phyloP scores from a whole-genome alignment of 2,888 invertebrate genomes.

The Dryocosmus kuriphilus region DNA sequence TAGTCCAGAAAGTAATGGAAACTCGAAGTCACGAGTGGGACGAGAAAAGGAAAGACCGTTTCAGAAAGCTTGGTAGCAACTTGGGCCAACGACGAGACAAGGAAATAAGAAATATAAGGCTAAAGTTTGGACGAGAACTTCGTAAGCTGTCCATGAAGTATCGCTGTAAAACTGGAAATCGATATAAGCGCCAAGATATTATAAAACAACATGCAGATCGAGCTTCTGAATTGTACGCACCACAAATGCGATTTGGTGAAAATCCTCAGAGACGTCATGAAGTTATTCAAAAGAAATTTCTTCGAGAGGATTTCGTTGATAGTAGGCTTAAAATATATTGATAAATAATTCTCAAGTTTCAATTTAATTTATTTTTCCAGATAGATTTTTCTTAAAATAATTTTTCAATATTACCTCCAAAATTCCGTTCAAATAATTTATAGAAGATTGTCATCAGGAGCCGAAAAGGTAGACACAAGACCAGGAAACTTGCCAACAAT shows the following conservation, averaged over 20 bases:
- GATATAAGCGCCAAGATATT: conserved; percentile 30
- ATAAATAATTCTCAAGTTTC: not conserved
- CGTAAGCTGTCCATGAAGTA: conserved; percentile 78
- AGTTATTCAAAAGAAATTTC: conserved; percentile 56
- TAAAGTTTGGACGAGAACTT: conserved; percentile 75
- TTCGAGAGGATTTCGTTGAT: conserved; percentile 53
- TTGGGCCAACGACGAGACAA: conserved; percentile 81
- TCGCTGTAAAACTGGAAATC: conserved; percentile 61
- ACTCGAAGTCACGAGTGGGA: conserved; percentile 79
- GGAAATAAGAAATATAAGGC: conserved; percentile 80
- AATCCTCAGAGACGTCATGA: conserved; percentile 76
- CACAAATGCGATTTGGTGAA: conserved; percentile 79
- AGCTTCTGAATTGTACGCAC: conserved; percentile 79
- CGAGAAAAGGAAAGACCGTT: conserved; percentile 74
- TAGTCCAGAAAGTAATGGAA: conserved; percentile 83
- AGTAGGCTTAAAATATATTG: conserved; percentile 52
- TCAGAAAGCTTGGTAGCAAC: conserved; percentile 78
- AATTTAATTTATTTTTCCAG: conserved; percentile 6
- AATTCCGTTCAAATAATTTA: conserved; percentile 31
- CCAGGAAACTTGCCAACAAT: conserved; percentile 79
- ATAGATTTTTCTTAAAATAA: not conserved
- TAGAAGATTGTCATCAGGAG: conserved; percentile 77
- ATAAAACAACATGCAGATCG: conserved; percentile 20
- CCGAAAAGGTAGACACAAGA: conserved; percentile 77
- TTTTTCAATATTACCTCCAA: not conserved